These are phyloP conservation scores for Fratercula arctica DNA, from an alignment of 2,797 vertebrate genomes.

Conservation along the genomic window DNA sequence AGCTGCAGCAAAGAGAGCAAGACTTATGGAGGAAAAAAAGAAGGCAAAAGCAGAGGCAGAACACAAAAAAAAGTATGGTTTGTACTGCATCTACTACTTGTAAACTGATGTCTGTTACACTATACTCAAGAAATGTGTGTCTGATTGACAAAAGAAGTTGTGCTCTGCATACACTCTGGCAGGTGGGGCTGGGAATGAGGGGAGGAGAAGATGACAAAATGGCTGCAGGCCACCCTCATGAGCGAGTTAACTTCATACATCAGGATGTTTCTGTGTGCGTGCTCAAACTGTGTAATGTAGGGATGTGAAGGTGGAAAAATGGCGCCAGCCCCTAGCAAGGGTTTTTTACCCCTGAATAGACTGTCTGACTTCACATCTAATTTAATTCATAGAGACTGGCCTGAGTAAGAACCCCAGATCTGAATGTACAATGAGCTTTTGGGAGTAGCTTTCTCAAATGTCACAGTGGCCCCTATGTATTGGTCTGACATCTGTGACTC, in stretches of 20 bases:
- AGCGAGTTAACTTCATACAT: neutral
- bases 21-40: conserved; percentile 78
- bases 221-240: neutral
- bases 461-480: neutral
- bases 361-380: neutral
- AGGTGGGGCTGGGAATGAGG: neutral
- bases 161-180: neutral
- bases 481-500: neutral
- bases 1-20: conserved; percentile 85
- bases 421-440: neutral
- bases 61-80: conserved; percentile 84
- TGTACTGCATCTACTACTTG: neutral
- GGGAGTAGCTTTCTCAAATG: neutral
- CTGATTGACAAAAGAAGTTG: neutral
- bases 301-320: neutral
- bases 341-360: neutral
- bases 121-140: neutral
- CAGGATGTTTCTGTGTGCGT: neutral
- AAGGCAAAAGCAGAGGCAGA: conserved; percentile 81
- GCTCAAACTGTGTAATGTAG: neutral
- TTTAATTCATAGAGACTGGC: neutral
- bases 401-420: neutral
- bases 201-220: neutral
- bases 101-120: neutral
- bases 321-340: neutral